Conservation (phyloP, 2,797 vertebrate species). For the Diceros bicornis region DNA sequence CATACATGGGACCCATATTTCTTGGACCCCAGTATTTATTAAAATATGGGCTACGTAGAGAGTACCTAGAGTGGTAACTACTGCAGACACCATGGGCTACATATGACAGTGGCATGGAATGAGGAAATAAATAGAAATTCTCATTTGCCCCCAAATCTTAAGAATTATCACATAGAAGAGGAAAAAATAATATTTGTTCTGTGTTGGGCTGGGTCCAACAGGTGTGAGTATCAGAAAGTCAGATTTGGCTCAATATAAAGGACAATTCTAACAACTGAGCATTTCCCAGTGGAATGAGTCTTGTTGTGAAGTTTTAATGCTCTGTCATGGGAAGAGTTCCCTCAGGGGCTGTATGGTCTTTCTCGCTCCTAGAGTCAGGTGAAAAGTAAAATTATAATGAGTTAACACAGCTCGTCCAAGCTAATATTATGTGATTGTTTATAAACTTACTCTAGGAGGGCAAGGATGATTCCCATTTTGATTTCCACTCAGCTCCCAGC, state of each 20-base stretch:
- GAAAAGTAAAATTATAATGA: constrained; percentile 42
- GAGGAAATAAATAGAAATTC: constrained; percentile 9
- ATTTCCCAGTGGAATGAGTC: not conserved
- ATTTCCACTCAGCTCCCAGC: not conserved
- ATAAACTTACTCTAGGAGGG: not conserved
- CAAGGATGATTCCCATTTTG: constrained; percentile 31
- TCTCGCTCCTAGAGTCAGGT: not conserved
- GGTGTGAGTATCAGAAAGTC: not conserved
- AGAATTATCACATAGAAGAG: not conserved
- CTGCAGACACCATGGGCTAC: not conserved
- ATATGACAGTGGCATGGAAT: not conserved
- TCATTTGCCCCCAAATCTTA: constrained; percentile 9
- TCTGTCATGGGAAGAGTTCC: not conserved
- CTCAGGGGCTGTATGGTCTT: not conserved
- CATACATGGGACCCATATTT: not conserved
- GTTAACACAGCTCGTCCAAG: not conserved
- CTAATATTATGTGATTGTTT: not conserved
- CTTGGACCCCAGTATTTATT: not conserved
- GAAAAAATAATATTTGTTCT: constrained; percentile 14
- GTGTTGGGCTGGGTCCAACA: not conserved
- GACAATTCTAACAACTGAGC: not conserved
- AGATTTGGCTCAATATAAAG: not conserved
- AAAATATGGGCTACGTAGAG: not conserved
- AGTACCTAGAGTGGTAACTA: not conserved
- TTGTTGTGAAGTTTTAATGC: not conserved